Base-by-base conservation (phyloP, 2,888 invertebrate genomes). In the Brassicogethes aeneus region DNA sequence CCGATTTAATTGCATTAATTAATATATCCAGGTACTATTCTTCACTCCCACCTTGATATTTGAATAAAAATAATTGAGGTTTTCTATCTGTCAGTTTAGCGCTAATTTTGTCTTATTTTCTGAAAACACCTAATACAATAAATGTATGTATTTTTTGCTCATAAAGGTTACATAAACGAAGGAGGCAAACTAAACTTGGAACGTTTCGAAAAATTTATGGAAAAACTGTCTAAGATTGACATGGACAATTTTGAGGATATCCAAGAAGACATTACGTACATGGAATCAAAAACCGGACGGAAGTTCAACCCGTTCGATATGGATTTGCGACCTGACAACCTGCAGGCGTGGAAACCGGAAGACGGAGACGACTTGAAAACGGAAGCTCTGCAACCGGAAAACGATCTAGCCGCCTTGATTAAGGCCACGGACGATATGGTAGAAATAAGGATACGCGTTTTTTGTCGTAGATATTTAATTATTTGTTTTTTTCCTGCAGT, bases 131-230 rank as follows among this genome's bases (percentile, higher is more conserved):
- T 7, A 23, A n/a, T n/a, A n/a, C n/a, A n/a, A n/a, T n/a, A n/a
- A n/a, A n/a, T n/a, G 10, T 36, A 14, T 36, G 10, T 15, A 36
- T 15, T 36, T 36, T 10, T 15, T 14, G 7, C 33, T 34, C 17
- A 45, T 65, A 37, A 49, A 90, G 91, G 94, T 2, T 96, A 96
- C 61, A 83, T 97, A 47, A 96, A 97, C 68, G 93, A 95, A 67
- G 73, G 76, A 2, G 97, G 97, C 2, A 76, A 75, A 34, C 66
- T 97, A 39, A 87, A 93, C 64, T 70, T 97, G 46, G 68, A 65
- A 31, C 74, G 95, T 41, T 90, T 97, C 68, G 87, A 95, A 64
- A 77, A 76, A 52, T 96, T 89, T 61, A 80, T 92, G 77, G 75
- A 78, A 47, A 80, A 79, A 39, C 66, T 92, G 16, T 76, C 83